phyloP scores from a whole-genome alignment of 2,113 vertebrate species.

The Rhadina sibilatrix region DNA sequence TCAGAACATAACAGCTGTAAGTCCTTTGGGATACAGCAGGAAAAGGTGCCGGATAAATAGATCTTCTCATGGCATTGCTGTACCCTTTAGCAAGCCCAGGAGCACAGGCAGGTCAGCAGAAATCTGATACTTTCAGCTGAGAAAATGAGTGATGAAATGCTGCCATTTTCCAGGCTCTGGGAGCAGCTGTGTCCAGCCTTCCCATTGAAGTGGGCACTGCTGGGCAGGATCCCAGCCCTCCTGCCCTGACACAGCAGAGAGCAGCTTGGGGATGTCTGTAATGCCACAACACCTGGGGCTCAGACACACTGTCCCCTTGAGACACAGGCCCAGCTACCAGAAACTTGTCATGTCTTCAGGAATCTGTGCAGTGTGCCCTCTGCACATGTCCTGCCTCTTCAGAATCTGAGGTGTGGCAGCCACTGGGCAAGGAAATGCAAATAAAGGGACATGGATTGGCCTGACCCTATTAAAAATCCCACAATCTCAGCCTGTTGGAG shows the following conservation, averaged over 20 bases:
- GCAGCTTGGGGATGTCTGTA: background rate
- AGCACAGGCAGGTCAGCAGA: background rate
- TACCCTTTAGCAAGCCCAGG: background rate
- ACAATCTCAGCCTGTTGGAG: background rate
- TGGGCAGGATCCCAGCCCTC: background rate
- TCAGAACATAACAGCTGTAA: background rate
- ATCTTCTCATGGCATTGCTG: background rate
- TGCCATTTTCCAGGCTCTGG: background rate
- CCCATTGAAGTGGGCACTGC: background rate
- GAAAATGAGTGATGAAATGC: background rate
- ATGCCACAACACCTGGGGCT: background rate
- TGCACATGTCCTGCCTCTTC: background rate
- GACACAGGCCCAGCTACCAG: background rate
- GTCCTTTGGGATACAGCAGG: background rate
- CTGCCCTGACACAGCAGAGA: background rate
- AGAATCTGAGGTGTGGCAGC: background rate
- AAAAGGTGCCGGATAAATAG: background rate
- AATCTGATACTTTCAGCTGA: background rate
- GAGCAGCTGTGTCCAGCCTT: conserved; percentile 4
- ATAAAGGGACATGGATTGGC: background rate
- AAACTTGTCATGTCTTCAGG: background rate
- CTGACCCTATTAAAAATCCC: background rate
- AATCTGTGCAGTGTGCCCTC: background rate
- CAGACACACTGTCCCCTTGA: background rate
- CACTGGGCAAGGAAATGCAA: background rate